A percentile compares a stretch with the other conserved stretches of the same genome.
phyloP scores from a whole-genome alignment of 1,140 invertebrate genomes.

The Drosophila orosa region DNA sequence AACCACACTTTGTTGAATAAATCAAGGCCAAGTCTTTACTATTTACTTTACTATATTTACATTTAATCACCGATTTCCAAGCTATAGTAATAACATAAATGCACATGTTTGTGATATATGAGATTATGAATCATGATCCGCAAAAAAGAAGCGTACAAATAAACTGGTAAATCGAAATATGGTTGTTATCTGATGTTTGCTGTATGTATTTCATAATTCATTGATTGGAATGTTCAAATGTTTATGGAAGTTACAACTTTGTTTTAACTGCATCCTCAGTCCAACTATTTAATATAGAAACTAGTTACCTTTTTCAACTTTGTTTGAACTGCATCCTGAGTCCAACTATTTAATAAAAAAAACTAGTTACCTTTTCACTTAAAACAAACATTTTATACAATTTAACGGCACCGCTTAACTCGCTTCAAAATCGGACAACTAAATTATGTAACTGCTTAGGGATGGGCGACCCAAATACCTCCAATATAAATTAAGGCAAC shows the following conservation, averaged over 20 bases:
- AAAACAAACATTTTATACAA: neutral
- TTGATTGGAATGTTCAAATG: neutral
- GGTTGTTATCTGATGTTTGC: neutral
- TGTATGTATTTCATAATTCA: neutral
- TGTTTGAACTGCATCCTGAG: neutral
- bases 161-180: neutral
- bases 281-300: neutral
- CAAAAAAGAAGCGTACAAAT: neutral
- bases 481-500: neutral
- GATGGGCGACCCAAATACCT: neutral
- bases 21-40: neutral
- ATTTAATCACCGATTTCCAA: neutral
- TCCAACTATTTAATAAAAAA: neutral
- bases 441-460: neutral
- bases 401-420: neutral
- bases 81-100: neutral
- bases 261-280: neutral
- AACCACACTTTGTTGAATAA: neutral
- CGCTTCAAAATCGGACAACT: neutral
- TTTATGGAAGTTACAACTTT: neutral
- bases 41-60: neutral
- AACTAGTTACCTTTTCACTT: neutral
- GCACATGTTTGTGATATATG: neutral
- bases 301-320: neutral
- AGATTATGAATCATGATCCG: slow-evolving; percentile 1